phyloP scores from a whole-genome alignment of 2,113 vertebrate genomes.

The Rhynchomys soricoides region DNA sequence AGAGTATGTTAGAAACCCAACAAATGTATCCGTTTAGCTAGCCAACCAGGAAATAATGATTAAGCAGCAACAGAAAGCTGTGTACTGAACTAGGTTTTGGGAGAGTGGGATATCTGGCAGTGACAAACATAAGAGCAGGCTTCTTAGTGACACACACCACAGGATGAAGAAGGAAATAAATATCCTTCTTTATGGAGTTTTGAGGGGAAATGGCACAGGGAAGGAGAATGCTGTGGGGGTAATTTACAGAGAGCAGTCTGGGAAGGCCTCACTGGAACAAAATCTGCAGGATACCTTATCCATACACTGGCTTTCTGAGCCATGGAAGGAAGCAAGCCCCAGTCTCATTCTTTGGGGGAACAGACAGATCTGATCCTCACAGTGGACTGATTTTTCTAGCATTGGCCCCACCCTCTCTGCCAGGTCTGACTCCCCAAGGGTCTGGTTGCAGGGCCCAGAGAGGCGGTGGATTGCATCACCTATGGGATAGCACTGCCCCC shows the following conservation, averaged over 20 bases:
- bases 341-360: neutral
- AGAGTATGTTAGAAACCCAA: neutral
- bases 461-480: neutral
- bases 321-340: neutral
- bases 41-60: neutral
- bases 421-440: neutral
- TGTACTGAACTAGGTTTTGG: neutral
- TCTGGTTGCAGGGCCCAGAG: accelerated
- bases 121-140: neutral
- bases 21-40: neutral
- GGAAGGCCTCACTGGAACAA: neutral
- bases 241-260: neutral
- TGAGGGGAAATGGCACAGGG: neutral
- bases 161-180: neutral
- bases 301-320: neutral
- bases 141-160: neutral
- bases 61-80: neutral
- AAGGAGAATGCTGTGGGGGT: neutral
- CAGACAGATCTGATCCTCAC: accelerated
- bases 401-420: neutral
- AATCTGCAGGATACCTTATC: neutral
- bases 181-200: neutral
- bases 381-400: neutral
- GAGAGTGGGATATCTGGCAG: neutral
- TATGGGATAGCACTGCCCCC: slow-evolving; percentile 38